Evolutionary conservation across 2,113 vertebrate genomes (phyloP).

Genomic region (Bujurquina vittata): DNA sequence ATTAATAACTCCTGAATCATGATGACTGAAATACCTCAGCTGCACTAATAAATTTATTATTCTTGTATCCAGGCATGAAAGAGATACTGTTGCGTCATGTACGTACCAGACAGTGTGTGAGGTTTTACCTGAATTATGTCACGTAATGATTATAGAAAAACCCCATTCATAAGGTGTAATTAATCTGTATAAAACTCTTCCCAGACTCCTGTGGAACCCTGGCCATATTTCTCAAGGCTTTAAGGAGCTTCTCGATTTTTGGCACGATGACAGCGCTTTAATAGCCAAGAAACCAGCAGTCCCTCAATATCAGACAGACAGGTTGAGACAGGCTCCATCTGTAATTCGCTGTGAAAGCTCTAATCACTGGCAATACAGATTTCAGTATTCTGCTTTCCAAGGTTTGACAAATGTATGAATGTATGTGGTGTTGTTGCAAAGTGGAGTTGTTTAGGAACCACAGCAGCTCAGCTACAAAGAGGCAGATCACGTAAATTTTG

Average conservation of each 20-base stretch:
- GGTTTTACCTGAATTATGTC: background rate
- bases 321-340: constrained; percentile 2
- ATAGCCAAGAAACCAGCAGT: background rate
- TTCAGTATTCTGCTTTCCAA: background rate
- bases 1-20: background rate
- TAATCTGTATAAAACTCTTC: background rate
- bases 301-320: background rate
- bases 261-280: background rate
- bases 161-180: background rate
- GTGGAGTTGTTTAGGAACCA: too few species aligned
- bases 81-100: background rate
- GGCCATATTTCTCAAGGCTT: background rate
- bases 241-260: background rate
- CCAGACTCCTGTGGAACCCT: background rate
- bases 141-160: background rate
- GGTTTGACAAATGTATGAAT: background rate
- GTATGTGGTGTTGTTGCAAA: too few species aligned
- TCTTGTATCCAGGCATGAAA: background rate
- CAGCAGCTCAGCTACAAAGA: too few species aligned
- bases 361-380: background rate
- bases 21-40: background rate
- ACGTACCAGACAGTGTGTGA: background rate
- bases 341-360: background rate
- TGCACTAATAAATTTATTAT: background rate
- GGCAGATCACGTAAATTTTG: too few species aligned